A percentile compares a stretch with the other conserved stretches of the same genome.
Conservation (phyloP, 2,888 invertebrate genomes). For the Drosophila testacea region DNA sequence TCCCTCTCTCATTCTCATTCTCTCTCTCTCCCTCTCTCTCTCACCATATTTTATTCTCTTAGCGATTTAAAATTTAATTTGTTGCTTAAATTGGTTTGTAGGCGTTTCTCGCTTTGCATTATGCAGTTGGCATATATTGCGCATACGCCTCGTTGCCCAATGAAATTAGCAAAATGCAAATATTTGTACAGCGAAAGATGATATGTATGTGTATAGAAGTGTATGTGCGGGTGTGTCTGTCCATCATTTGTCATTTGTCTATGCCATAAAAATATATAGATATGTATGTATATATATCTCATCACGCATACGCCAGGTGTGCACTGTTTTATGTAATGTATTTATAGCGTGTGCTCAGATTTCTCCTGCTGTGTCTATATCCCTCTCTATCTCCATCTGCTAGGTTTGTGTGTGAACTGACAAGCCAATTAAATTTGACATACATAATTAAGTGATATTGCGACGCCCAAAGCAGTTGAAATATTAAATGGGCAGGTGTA, state of each 20-base stretch:
- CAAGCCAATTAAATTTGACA: constrained; percentile 80
- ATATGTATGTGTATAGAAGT: constrained; percentile 39
- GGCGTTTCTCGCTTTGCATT: constrained; percentile 20
- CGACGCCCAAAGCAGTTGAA: constrained; percentile 48
- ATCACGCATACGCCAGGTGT: constrained; percentile 67
- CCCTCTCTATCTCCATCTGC: background rate
- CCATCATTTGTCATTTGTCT: constrained; percentile 29
- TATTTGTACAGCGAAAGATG: constrained; percentile 56
- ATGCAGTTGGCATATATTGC: constrained; percentile 41
- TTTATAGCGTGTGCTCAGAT: constrained; percentile 60
- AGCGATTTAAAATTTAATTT: constrained; percentile 57
- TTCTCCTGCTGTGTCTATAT: constrained; percentile 24
- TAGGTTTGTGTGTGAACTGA: constrained; percentile 52
- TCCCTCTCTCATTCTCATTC: background rate
- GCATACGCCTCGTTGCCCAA: constrained; percentile 50
- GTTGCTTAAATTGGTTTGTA: constrained; percentile 25
- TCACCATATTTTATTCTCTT: background rate
- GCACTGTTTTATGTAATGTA: constrained; percentile 55
- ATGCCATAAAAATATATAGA: constrained; percentile 18
- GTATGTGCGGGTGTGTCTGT: constrained; percentile 18
- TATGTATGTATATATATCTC: constrained; percentile 14
- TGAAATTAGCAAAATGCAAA: constrained; percentile 65
- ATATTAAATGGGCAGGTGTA: constrained; percentile 54
- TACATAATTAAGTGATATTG: constrained; percentile 68
- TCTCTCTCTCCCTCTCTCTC: background rate